Conservation (phyloP, 2,888 invertebrate genomes). For the Entomobrya proxima region DNA sequence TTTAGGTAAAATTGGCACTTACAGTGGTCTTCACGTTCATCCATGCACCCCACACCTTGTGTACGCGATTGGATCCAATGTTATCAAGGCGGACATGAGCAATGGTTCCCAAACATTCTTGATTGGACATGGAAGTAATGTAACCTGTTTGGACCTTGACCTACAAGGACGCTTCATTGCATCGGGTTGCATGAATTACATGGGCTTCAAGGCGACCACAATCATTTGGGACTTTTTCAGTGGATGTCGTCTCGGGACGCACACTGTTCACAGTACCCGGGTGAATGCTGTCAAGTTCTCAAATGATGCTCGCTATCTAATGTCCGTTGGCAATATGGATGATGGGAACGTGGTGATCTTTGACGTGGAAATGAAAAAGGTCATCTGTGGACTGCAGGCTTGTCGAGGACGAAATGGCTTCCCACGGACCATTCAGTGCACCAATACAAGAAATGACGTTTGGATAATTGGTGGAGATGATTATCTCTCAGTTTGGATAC, state of each 20-base stretch:
- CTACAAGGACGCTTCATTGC: conserved; percentile 86
- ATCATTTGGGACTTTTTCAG: conserved; percentile 91
- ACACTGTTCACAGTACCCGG: conserved; percentile 92
- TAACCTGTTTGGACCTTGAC: conserved; percentile 88
- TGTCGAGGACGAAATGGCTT: conserved; percentile 86
- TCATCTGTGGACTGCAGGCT: conserved; percentile 82
- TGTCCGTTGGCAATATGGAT: conserved; percentile 92
- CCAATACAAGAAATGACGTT: conserved; percentile 81
- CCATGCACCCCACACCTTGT: conserved; percentile 71
- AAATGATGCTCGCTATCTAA: conserved; percentile 86
- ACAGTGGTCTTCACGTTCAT: conserved; percentile 70
- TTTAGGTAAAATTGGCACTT: conserved; percentile 72
- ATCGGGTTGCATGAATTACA: conserved; percentile 93
- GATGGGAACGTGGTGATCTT: conserved; percentile 90
- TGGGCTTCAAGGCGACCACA: conserved; percentile 91
- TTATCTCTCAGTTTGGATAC: conserved; percentile 86
- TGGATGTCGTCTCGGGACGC: conserved; percentile 82
- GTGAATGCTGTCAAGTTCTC: conserved; percentile 92
- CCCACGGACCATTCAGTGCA: conserved; percentile 81
- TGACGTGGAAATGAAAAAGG: conserved; percentile 82
- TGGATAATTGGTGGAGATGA: conserved; percentile 87
- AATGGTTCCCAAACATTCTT: conserved; percentile 85
- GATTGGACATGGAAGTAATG: conserved; percentile 87
- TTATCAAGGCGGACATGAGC: conserved; percentile 73
- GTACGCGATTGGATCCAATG: conserved; percentile 76